A percentile compares a stretch with the other conserved stretches of the same genome.
phyloP scores from a whole-genome alignment of 2,888 invertebrate species.

The Phoronis australis region DNA sequence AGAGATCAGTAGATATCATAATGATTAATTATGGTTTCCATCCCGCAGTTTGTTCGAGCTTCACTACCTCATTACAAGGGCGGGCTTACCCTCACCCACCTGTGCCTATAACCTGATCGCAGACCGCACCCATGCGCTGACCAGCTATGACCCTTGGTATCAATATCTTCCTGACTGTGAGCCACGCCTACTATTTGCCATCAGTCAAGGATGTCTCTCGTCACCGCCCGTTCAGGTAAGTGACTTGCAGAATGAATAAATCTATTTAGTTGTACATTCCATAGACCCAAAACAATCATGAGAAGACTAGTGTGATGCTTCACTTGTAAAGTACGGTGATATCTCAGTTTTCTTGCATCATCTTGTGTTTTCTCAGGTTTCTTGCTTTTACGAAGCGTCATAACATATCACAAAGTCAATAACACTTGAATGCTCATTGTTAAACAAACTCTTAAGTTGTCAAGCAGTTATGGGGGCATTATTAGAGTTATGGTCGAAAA shows the following conservation, averaged over 20 bases:
- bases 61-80: constrained; percentile 28
- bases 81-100: constrained; percentile 25
- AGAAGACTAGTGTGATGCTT: background rate
- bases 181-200: constrained; percentile 31
- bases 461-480: no score
- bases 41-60: constrained; percentile 39
- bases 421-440: no score
- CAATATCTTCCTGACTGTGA: constrained; percentile 28
- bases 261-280: no score
- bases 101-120: constrained; percentile 23
- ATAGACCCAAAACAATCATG: no score
- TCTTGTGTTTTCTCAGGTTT: no score
- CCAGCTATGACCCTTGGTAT: constrained; percentile 30
- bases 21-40: background rate
- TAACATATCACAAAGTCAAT: no score
- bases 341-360: no score
- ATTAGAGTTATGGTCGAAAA: no score
- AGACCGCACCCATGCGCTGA: constrained; percentile 22
- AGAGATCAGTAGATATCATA: no score
- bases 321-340: background rate
- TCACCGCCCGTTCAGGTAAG: constrained; percentile 41
- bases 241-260: background rate
- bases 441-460: no score
- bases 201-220: constrained; percentile 31
- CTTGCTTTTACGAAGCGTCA: no score